Conservation (phyloP, 2,797 vertebrate genomes). For the Cossypha caffra region DNA sequence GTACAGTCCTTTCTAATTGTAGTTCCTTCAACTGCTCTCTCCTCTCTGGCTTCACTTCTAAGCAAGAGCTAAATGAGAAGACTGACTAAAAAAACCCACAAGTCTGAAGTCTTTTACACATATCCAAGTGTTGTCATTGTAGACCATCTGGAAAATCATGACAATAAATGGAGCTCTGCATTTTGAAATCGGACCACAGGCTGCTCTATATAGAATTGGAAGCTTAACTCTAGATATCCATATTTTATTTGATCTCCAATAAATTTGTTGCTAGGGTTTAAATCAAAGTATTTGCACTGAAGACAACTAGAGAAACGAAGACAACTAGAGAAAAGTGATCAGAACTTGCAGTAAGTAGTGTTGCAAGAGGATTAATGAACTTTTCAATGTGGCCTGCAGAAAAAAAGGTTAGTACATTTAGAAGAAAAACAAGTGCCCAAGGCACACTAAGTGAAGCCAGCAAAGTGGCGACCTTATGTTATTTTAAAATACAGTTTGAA, state of each 20-base stretch:
- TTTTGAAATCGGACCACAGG: background rate
- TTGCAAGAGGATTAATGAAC: background rate
- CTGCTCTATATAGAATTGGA: background rate
- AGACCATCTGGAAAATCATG: background rate
- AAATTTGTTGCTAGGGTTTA: background rate
- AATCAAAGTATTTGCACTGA: background rate
- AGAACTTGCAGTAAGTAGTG: background rate
- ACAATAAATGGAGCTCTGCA: background rate
- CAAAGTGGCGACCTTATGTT: rapidly evolving
- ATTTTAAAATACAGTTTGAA: background rate
- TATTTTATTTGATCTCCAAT: background rate
- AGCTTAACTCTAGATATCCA: background rate
- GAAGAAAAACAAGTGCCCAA: background rate
- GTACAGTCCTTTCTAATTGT: background rate
- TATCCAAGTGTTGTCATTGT: background rate
- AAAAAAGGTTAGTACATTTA: background rate
- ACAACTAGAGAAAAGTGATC: background rate
- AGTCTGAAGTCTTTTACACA: background rate
- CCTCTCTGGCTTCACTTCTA: background rate
- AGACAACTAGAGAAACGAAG: background rate
- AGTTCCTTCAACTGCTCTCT: background rate
- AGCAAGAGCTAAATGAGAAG: background rate
- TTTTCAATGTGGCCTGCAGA: background rate
- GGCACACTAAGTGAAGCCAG: background rate
- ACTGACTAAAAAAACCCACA: background rate